phyloP scores from a whole-genome alignment of 2,113 vertebrate species.

The Murina feae region DNA sequence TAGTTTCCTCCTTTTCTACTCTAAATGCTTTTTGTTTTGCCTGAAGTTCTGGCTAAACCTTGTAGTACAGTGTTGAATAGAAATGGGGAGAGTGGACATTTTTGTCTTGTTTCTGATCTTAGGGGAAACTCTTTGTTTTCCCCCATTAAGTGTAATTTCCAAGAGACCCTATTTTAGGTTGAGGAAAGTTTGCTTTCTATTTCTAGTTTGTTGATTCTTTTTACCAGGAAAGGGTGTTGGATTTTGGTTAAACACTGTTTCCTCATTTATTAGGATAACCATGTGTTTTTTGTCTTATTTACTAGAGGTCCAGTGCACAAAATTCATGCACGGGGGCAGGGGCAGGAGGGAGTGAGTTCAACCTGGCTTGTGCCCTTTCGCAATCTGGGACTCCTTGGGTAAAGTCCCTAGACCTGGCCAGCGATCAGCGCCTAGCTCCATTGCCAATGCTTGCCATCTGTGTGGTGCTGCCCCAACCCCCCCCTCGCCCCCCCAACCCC shows the following conservation, averaged over 20 bases:
- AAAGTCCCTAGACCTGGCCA: no score
- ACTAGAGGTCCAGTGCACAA: no score
- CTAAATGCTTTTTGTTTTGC: background rate
- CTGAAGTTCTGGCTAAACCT: background rate
- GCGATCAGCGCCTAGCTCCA: no score
- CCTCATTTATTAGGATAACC: background rate
- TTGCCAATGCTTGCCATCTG: no score
- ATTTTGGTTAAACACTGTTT: background rate
- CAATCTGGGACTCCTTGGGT: no score
- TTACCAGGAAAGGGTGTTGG: background rate
- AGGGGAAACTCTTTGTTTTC: background rate
- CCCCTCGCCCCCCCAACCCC: no score
- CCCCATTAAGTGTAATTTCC: background rate
- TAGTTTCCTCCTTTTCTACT: background rate
- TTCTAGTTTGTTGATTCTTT: background rate
- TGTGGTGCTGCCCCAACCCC: accelerated
- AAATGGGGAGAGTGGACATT: background rate
- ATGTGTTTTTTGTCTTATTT: background rate
- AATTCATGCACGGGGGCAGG: no score
- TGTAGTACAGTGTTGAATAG: background rate
- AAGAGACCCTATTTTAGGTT: background rate
- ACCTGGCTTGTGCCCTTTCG: no score
- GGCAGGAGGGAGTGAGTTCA: no score
- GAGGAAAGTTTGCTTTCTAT: background rate
- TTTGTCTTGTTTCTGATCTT: background rate